A percentile compares a stretch with the other conserved stretches of the same genome.
Conservation (phyloP, 1,140 invertebrate genomes). For the Schlechtendalia chinensis region DNA sequence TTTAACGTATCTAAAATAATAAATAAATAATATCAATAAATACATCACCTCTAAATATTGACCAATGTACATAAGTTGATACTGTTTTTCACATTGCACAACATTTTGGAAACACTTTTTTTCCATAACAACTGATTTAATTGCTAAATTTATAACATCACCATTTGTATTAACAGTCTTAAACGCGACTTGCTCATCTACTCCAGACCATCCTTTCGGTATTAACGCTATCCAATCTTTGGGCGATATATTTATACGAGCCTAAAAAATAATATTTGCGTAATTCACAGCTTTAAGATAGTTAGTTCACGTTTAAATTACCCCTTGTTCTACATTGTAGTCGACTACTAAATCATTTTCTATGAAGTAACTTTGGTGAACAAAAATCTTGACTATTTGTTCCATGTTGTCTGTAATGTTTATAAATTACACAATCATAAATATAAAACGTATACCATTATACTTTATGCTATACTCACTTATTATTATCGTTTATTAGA, state of each 20-base stretch:
- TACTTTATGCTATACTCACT: too few species aligned
- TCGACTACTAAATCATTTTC: slow-evolving; percentile 45
- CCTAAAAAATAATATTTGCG: slow-evolving; percentile 9
- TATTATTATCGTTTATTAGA: too few species aligned
- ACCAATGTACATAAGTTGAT: slow-evolving; percentile 33
- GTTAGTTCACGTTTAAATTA: not conserved
- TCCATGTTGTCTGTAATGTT: slow-evolving; percentile 22
- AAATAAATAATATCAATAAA: not conserved
- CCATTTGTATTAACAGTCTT: slow-evolving; percentile 25
- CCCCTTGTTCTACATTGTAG: slow-evolving; percentile 35
- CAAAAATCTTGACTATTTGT: slow-evolving; percentile 47
- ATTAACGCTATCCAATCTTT: slow-evolving; percentile 47
- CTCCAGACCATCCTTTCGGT: slow-evolving; percentile 41
- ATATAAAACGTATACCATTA: not conserved
- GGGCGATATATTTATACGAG: slow-evolving; percentile 1
- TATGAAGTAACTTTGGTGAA: slow-evolving; percentile 33
- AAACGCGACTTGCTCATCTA: slow-evolving; percentile 43
- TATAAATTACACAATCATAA: not conserved
- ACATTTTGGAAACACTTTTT: slow-evolving; percentile 43
- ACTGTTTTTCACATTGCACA: slow-evolving; percentile 27
- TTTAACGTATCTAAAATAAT: not conserved
- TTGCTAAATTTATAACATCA: slow-evolving; percentile 27
- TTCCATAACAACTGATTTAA: slow-evolving; percentile 36
- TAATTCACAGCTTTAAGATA: not conserved
- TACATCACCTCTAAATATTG: slow-evolving; percentile 35